phyloP scores from a whole-genome alignment of 35 echinoderm and acorn worm species.

The Heliocidaris erythrogramma region DNA sequence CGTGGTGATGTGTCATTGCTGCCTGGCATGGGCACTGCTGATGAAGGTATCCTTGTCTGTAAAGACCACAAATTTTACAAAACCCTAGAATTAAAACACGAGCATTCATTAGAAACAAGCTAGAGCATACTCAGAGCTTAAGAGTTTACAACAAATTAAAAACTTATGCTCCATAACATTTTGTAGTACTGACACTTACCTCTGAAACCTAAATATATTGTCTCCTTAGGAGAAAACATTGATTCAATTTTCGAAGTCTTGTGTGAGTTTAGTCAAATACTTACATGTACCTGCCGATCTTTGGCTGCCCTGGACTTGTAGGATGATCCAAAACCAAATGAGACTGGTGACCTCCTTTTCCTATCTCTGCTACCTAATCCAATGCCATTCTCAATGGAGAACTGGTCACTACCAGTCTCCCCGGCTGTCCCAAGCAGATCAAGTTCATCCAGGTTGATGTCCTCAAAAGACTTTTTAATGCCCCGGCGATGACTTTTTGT shows the following conservation, averaged over 20 bases:
- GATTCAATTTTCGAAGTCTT: too few species aligned
- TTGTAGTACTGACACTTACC: too few species aligned
- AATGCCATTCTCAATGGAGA: background rate
- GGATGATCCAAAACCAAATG: background rate
- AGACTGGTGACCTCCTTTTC: conserved; percentile 7
- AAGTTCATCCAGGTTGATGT: background rate
- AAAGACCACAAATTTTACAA: background rate
- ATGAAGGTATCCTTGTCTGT: background rate
- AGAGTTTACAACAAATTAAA: too few species aligned
- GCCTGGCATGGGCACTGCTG: background rate
- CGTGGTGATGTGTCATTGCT: background rate
- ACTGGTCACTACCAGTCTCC: conserved; percentile 2
- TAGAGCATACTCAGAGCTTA: too few species aligned
- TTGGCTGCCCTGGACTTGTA: background rate
- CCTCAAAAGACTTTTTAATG: background rate
- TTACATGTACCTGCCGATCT: background rate
- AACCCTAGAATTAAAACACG: background rate
- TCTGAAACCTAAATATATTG: too few species aligned
- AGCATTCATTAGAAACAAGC: too few species aligned
- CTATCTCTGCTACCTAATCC: background rate
- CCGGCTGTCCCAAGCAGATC: background rate
- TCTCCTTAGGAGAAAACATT: too few species aligned
- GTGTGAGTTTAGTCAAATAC: too few species aligned
- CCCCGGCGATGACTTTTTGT: conserved; percentile 16
- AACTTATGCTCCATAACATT: too few species aligned